Conservation (phyloP, 2,888 invertebrate genomes). For the Diachrysia chrysitis region DNA sequence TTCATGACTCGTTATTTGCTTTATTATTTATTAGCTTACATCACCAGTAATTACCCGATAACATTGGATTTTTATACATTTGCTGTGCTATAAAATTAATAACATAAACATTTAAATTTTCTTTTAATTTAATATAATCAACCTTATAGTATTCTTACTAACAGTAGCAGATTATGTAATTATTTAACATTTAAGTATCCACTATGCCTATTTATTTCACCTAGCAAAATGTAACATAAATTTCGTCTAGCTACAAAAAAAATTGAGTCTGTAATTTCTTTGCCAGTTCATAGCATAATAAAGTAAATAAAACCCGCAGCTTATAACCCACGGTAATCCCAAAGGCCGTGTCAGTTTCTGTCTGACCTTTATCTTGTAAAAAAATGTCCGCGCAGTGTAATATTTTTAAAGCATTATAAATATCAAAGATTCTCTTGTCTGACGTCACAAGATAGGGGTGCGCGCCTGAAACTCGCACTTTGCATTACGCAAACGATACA, state of each 20-base stretch:
- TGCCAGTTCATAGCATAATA: background rate
- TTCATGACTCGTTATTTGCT: too few relatives aligned
- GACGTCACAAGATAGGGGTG: slow-evolving; percentile 9
- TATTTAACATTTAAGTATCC: background rate
- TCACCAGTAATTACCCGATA: too few relatives aligned
- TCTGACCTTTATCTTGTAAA: slow-evolving; percentile 35
- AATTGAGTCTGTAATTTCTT: slow-evolving; percentile 5
- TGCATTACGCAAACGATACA: too few relatives aligned
- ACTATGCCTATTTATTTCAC: background rate
- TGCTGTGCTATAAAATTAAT: too few relatives aligned
- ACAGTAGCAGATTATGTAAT: too few relatives aligned
- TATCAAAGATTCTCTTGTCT: slow-evolving; percentile 36
- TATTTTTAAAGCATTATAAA: slow-evolving; percentile 49
- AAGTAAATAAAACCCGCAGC: background rate
- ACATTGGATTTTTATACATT: too few relatives aligned
- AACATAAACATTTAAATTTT: too few relatives aligned
- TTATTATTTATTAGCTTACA: too few relatives aligned
- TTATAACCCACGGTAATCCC: background rate
- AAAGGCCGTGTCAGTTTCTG: slow-evolving; percentile 11
- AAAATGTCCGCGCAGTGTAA: slow-evolving; percentile 23
- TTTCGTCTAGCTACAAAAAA: background rate
- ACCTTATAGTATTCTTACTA: too few relatives aligned
- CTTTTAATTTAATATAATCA: too few relatives aligned
- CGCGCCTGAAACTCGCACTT: too few relatives aligned
- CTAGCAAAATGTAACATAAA: too few relatives aligned